Percentiles rank a stretch among this genome's conserved stretches.
Conservation (phyloP, 35 echinoderm and acorn worm genomes). For the Apostichopus californicus region DNA sequence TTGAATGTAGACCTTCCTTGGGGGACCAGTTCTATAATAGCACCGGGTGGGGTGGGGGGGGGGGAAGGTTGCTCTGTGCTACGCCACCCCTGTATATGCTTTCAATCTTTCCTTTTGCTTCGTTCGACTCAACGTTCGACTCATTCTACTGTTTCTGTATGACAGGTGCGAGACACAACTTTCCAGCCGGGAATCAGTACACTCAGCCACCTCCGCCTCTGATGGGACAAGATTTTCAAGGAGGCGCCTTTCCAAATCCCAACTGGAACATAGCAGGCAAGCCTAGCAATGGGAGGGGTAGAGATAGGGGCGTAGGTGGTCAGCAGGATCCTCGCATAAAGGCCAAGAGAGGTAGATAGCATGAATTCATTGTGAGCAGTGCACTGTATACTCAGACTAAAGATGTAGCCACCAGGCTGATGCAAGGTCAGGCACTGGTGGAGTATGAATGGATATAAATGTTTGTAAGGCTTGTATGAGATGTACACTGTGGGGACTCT, state of each 20-base stretch:
- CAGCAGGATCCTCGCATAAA: constrained; percentile 35
- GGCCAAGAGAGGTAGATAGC: constrained; percentile 33
- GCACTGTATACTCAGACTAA: neutral
- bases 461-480: too few relatives aligned
- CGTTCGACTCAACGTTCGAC: too few relatives aligned
- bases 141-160: neutral
- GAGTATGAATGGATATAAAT: neutral
- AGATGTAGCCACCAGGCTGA: neutral
- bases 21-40: too few relatives aligned
- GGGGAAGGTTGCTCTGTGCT: too few relatives aligned
- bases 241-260: neutral
- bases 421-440: neutral
- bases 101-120: too few relatives aligned
- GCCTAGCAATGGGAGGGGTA: neutral
- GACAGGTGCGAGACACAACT: constrained; percentile 26
- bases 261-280: constrained; percentile 41
- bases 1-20: too few relatives aligned
- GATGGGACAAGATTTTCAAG: neutral
- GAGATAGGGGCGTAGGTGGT: constrained; percentile 9
- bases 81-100: too few relatives aligned
- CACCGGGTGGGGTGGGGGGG: too few relatives aligned
- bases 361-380: neutral
- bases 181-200: constrained; percentile 40
- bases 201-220: constrained; percentile 12
- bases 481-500: too few relatives aligned